Percentiles rank a stretch among this genome's conserved stretches.
Evolutionary conservation across 2,888 invertebrate genomes (phyloP).

Genomic region (Netelia virgata): DNA sequence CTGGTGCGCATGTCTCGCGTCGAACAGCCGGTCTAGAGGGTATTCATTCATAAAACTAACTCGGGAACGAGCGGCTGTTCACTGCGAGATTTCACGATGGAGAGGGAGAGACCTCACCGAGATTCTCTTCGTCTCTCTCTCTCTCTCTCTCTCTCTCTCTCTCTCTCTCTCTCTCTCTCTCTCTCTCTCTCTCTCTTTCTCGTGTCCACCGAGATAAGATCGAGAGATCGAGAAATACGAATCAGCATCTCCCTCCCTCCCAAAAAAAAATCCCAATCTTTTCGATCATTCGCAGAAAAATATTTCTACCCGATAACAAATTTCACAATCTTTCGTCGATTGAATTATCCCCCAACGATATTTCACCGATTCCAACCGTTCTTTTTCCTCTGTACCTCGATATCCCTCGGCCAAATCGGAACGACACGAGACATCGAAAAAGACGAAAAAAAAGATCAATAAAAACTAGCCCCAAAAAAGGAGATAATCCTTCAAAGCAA

Average conservation of each 20-base stretch:
- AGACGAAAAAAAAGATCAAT: too few species aligned
- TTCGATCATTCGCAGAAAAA: neutral
- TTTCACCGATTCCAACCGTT: too few species aligned
- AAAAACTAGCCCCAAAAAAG: neutral
- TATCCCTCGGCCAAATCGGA: too few species aligned
- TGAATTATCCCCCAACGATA: too few species aligned
- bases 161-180: too few species aligned
- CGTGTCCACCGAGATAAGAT: neutral
- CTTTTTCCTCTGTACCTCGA: too few species aligned
- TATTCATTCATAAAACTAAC: slow-evolving; percentile 86
- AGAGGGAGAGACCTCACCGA: slow-evolving; percentile 64
- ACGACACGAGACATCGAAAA: too few species aligned
- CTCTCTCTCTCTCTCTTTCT: slow-evolving; percentile 48
- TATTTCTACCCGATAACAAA: too few species aligned
- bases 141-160: too few species aligned
- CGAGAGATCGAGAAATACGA: neutral
- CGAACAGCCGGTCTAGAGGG: slow-evolving; percentile 79
- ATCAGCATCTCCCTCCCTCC: neutral
- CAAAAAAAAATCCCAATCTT: neutral
- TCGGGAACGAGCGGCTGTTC: slow-evolving; percentile 74
- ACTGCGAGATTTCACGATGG: slow-evolving; percentile 66
- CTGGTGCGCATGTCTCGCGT: slow-evolving; percentile 67
- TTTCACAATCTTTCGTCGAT: too few species aligned
- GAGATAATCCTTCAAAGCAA: neutral
- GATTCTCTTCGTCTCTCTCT: slow-evolving; percentile 51